phyloP scores from a whole-genome alignment of 2,113 vertebrate genomes.

The Neomonachus schauinslandi region DNA sequence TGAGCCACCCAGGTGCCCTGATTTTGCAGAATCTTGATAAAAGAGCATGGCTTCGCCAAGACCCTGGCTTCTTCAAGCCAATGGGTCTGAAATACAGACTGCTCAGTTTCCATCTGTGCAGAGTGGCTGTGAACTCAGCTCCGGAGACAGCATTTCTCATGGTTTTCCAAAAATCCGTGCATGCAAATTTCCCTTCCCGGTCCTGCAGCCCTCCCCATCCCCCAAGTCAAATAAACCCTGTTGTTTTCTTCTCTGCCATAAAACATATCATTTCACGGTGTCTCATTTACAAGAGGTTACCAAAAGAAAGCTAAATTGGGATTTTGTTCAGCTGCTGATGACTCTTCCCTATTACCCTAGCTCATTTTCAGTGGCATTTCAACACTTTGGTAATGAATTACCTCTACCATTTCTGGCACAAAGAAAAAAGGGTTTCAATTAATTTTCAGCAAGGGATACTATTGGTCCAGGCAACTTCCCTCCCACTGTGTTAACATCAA shows the following conservation, averaged over 20 bases:
- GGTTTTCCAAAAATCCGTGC: slow-evolving; percentile 51
- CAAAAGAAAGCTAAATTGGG: slow-evolving; percentile 34
- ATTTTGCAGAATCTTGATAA: slow-evolving; percentile 67
- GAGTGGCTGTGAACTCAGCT: slow-evolving; percentile 35
- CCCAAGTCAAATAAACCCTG: slow-evolving; percentile 2
- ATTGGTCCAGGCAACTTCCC: slow-evolving; percentile 68
- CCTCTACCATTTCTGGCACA: slow-evolving; percentile 61
- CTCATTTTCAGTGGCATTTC: slow-evolving; percentile 63
- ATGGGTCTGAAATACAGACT: not conserved
- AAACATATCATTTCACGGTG: slow-evolving; percentile 48
- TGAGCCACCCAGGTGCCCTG: too few species aligned
- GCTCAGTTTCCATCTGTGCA: slow-evolving; percentile 37
- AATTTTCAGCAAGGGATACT: slow-evolving; percentile 65
- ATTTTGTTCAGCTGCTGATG: slow-evolving; percentile 67
- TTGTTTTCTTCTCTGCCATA: slow-evolving; percentile 56
- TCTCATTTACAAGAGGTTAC: slow-evolving; percentile 61
- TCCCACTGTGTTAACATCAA: slow-evolving; percentile 69
- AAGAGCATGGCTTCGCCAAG: not conserved
- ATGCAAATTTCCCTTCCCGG: not conserved
- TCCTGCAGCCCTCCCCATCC: not conserved
- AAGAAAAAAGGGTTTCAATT: slow-evolving; percentile 63
- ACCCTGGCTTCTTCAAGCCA: slow-evolving; percentile 36
- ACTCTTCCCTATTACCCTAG: not conserved
- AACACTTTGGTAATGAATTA: slow-evolving; percentile 52
- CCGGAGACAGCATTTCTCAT: not conserved